A percentile compares a stretch with the other conserved stretches of the same genome.
phyloP scores from a whole-genome alignment of 2,888 invertebrate genomes.

The Spisula subtruncata region DNA sequence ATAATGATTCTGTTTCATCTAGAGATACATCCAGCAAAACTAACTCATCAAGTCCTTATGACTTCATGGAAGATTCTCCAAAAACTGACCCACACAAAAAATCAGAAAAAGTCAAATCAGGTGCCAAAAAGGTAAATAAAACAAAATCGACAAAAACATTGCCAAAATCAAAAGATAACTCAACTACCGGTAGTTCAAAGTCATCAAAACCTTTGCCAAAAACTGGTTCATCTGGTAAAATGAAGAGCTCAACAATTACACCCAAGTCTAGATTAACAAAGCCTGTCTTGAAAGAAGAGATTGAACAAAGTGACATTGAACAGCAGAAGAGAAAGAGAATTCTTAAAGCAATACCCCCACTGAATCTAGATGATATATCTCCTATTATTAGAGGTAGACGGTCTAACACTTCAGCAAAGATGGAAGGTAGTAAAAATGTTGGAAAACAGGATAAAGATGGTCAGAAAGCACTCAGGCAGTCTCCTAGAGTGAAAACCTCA shows the following conservation, averaged over 20 bases:
- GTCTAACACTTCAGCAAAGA: slow-evolving; percentile 25
- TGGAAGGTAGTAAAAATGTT: not conserved
- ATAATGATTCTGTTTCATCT: not conserved
- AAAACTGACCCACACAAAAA: slow-evolving; percentile 2
- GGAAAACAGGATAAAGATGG: not conserved
- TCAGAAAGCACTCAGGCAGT: slow-evolving; percentile 3
- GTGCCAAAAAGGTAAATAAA: not conserved
- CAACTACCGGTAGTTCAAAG: not conserved
- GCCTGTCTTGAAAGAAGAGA: not conserved
- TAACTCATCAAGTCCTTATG: slow-evolving; percentile 42
- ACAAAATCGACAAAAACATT: not conserved
- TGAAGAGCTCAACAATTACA: not conserved
- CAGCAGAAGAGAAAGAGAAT: slow-evolving; percentile 18
- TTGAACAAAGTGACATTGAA: not conserved
- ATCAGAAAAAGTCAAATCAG: not conserved
- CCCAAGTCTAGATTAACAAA: slow-evolving; percentile 29
- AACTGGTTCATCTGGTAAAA: not conserved
- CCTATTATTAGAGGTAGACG: slow-evolving; percentile 38
- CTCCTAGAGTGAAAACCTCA: not conserved
- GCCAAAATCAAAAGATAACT: not conserved
- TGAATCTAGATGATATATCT: slow-evolving; percentile 54
- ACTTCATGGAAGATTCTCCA: slow-evolving; percentile 57
- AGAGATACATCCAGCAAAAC: slow-evolving; percentile 8
- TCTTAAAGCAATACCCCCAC: slow-evolving; percentile 43
- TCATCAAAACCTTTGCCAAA: not conserved